Base-by-base conservation (phyloP, 2,113 vertebrate genomes). In the Camarhynchus parvulus region DNA sequence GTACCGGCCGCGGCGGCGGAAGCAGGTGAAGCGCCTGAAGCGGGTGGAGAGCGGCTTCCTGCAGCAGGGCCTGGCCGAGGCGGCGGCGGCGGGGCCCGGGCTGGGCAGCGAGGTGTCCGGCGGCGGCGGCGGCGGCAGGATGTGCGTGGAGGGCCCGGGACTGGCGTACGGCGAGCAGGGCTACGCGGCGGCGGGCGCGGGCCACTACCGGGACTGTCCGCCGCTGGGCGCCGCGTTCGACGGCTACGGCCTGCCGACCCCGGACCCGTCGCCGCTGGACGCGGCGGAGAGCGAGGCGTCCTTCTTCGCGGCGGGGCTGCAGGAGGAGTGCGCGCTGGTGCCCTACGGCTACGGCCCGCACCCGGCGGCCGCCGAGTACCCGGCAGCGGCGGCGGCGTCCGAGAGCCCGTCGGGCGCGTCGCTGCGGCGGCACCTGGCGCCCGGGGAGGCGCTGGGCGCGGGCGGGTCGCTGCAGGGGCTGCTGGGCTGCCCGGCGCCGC, bases 1-100 rank as follows among this genome's bases (percentile, higher is more conserved):
- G 97, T 99, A 99, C 96, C 98, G 99, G 78, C 99, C 99, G 27
- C 97, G 99, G 89, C 98, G 99, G 76, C 98, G 99, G 96, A 99
- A 99, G 98, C 99, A 99, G 98, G 99, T 99, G 97, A 99, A 99
- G 97, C 98, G 99, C 91, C 99, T 99, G 90, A 99, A 99, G 97
- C 98, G 99, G 79, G 98, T 98, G 96, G 99, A 99, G 95, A 98
- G 98, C 18, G 98, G 98, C 79, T 98, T 98, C 94, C 97, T 98
- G 92, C 97, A 99, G 92, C 98, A 98, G 56, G 97, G 97, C 15
- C 95, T 98, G 67, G 95, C 98, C 3, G 95, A 98, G 39, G 98
- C 90, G 98, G 47, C 47, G 23, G 98, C 90, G 72, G 95, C 81
- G 81, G 82, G 88, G 61, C 52, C 94, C 18, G 97, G 96, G 23